Evolutionary conservation across 2,888 invertebrate species (phyloP), one percentile per base, ranked within the genome.

Genomic region (Melipona bicolor): DNA sequence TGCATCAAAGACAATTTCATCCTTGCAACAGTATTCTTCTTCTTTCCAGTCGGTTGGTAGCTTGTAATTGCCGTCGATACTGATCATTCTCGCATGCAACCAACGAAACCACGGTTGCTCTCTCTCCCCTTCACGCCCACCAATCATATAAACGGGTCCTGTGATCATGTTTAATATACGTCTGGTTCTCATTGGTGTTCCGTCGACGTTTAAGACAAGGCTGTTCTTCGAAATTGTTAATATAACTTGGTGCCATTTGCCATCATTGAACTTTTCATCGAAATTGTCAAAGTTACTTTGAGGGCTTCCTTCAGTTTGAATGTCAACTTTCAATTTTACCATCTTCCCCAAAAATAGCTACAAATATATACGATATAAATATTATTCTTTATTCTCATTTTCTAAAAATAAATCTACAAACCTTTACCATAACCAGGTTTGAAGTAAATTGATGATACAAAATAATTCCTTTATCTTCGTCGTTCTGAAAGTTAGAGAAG

Each of bases 71-170:
- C 98, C 98, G 94, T 99, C 98, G 79, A 99, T 97, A 1, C 97
- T 97, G 79, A 99, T 98, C 91, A 97, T 96, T 71, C n/a, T n/a
- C 98, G 96, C 98, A 99, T 98, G 93, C 99, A 99, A 3, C 99
- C 99, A 69, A 99, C 96, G 95, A 99, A 99, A 0, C 99, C 99
- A 69, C 96, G 95, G 50, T 95, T 95, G 15, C 93, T 94, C 32
- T 94, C 89, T 59, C 80, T 83, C 80, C 95, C 95, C 13, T 92
- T 93, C 43, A 92, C 86, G 27, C 90, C n/a, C 94, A 65, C 96
- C 97, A 54, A 97, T 95, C 85, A 96, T 96, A 92, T 97, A 98
- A 52, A 95, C 92, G 77, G 95, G 93, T 0, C 98, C 97, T 0
- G 98, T 97, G 70, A 95, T 95, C 92, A 98, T 97, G 84, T 96